A percentile compares a stretch with the other conserved stretches of the same genome.
Conservation (phyloP, 2,113 vertebrate species). For the Aphelocoma coerulescens region DNA sequence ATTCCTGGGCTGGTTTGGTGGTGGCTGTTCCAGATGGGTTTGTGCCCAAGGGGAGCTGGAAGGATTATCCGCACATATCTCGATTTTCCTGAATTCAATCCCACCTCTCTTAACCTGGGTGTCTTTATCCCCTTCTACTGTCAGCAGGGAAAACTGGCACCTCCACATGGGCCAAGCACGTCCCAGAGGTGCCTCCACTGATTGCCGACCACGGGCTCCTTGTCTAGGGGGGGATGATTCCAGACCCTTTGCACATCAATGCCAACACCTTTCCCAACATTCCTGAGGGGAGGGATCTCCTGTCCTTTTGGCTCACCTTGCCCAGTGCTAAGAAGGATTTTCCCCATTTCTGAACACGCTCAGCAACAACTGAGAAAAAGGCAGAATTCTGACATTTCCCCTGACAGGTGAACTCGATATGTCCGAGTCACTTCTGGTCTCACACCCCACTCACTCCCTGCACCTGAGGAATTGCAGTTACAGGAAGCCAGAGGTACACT, state of each 20-base stretch:
- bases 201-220: neutral
- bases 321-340: neutral
- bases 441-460: neutral
- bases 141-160: neutral
- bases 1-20: neutral
- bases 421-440: neutral
- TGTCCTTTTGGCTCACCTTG: neutral
- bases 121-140: neutral
- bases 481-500: neutral
- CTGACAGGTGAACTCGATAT: neutral
- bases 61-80: neutral
- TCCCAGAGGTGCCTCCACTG: neutral
- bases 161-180: neutral
- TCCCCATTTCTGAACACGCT: neutral
- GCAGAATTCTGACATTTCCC: accelerated
- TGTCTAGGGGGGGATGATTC: neutral
- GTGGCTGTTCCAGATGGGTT: neutral
- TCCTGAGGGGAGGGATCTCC: neutral
- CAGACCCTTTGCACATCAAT: neutral
- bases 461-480: neutral
- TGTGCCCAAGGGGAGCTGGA: neutral
- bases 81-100: neutral
- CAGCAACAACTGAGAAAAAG: neutral
- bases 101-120: neutral
- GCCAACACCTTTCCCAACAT: neutral